A percentile compares a stretch with the other conserved stretches of the same genome.
Evolutionary conservation across 2,888 invertebrate species (phyloP).

Genomic region (Rotaria socialis): DNA sequence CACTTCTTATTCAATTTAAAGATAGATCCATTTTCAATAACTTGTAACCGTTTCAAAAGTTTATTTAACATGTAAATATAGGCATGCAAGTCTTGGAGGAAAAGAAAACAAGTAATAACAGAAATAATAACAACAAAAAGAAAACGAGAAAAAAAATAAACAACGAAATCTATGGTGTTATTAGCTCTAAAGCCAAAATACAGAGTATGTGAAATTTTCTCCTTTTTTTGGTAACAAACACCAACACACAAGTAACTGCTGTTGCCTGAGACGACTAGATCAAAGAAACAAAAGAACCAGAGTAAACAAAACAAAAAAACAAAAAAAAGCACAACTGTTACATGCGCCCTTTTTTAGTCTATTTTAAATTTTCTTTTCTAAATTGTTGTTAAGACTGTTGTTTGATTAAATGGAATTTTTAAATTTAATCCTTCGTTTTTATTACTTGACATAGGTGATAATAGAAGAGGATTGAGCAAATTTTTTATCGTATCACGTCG

Average conservation of each 20-base stretch:
- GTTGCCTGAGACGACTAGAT: constrained; percentile 29
- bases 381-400: not conserved
- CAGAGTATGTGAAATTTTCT: not conserved
- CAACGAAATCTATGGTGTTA: not conserved
- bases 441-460: not conserved
- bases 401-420: not conserved
- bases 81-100: not conserved
- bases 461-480: constrained; percentile 1
- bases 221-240: not conserved
- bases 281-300: not conserved
- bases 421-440: not conserved
- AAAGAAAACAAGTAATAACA: not conserved
- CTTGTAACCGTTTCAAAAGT: not conserved
- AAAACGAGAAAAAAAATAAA: not conserved
- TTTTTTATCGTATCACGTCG: constrained; percentile 33
- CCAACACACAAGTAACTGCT: not conserved
- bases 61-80: constrained; percentile 22
- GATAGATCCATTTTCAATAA: not conserved
- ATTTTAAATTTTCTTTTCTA: not conserved
- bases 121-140: not conserved
- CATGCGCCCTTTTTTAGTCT: not conserved
- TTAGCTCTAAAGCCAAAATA: not conserved
- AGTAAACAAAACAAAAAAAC: not conserved
- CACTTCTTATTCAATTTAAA: not conserved
- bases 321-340: not conserved